These are phyloP conservation scores for Eucidaris tribuloides DNA, from an alignment of 35 echinoderm and acorn worm genomes.

Conservation along the genomic window DNA sequence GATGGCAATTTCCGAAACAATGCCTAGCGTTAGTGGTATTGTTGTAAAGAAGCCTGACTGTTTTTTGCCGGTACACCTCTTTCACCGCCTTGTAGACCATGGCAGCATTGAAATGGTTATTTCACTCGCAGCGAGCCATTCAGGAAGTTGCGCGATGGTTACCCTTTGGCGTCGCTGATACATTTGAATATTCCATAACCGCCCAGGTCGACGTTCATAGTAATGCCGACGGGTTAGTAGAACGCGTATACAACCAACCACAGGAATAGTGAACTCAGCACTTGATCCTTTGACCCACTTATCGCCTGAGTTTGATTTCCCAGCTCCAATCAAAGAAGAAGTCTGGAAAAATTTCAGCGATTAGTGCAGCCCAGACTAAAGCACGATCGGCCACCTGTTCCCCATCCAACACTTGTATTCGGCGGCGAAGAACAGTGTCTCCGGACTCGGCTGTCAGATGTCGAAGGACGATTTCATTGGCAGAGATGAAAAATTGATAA, in stretches of 20 bases:
- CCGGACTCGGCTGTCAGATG: not conserved
- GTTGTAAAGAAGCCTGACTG: not conserved
- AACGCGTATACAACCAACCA: not conserved
- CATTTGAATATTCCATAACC: not conserved
- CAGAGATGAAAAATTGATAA: not conserved
- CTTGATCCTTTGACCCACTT: not conserved
- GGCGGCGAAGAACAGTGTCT: not conserved
- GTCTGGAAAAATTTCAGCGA: too few species aligned
- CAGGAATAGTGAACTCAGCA: not conserved
- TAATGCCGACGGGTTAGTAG: conserved; percentile 32
- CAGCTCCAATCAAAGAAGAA: not conserved
- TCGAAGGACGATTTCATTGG: not conserved
- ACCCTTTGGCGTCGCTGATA: not conserved
- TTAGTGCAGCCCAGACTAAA: not conserved
- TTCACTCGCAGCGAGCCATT: conserved; percentile 8
- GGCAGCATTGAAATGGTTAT: conserved; percentile 46
- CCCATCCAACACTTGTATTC: not conserved
- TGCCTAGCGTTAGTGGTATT: not conserved
- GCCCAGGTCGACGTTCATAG: not conserved
- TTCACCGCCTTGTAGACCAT: not conserved
- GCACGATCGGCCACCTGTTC: not conserved
- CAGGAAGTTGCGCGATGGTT: conserved; percentile 44
- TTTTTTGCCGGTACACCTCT: not conserved
- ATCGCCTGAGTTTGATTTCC: not conserved
- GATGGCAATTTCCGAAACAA: not conserved